Evolutionary conservation across 1,140 invertebrate species (phyloP).

Genomic region (Drosophila pachea): DNA sequence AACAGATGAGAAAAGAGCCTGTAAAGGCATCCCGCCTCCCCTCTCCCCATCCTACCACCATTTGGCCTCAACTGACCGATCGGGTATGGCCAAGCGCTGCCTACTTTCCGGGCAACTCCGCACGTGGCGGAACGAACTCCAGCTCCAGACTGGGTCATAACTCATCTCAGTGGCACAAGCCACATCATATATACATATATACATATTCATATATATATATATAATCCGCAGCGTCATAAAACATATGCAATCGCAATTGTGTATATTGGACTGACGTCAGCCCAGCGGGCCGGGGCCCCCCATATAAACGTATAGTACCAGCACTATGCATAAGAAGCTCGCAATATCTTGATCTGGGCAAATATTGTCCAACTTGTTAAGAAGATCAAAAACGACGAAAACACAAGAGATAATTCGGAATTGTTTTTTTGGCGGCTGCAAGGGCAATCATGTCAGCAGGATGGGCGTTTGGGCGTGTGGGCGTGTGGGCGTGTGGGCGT

Average conservation of each 20-base stretch:
- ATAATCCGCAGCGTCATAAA: conserved; percentile 48
- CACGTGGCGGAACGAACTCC: neutral
- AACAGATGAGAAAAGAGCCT: too few species aligned
- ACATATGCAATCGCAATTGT: conserved; percentile 38
- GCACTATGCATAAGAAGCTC: conserved; percentile 22
- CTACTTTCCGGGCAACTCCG: conserved; percentile 7
- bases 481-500: neutral
- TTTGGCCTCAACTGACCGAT: neutral
- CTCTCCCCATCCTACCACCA: too few species aligned
- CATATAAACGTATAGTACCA: conserved; percentile 26
- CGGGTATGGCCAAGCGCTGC: neutral
- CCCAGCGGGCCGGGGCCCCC: conserved; percentile 7
- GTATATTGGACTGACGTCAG: conserved; percentile 47
- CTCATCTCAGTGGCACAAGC: conserved; percentile 57
- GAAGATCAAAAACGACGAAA: neutral
- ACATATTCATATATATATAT: neutral
- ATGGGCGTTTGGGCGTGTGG: neutral
- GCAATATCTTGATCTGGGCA: conserved; percentile 43
- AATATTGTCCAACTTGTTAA: conserved; percentile 43
- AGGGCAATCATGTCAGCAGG: too few species aligned
- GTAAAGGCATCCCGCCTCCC: too few species aligned
- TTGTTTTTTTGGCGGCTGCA: neutral
- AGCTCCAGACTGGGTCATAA: conserved; percentile 43
- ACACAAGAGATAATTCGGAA: conserved; percentile 13
- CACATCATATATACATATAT: conserved; percentile 43